These are phyloP conservation scores for Drosophila seguyi DNA, from an alignment of 1,140 invertebrate species.

Conservation along the genomic window DNA sequence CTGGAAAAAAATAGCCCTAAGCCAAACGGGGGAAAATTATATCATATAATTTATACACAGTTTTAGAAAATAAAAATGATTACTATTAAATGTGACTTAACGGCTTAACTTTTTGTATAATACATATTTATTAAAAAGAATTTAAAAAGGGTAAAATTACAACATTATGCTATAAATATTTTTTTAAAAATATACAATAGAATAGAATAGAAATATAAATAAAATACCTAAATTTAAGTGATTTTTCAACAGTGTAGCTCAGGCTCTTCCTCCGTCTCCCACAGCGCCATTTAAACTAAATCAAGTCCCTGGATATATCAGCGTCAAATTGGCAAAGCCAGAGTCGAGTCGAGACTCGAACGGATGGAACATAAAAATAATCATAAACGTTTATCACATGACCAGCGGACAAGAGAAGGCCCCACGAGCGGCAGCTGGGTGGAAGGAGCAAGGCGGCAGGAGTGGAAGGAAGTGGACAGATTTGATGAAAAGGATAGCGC, in stretches of 20 bases:
- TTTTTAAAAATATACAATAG: too few relatives aligned
- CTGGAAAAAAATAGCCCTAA: neutral
- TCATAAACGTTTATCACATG: constrained; percentile 81
- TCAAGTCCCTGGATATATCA: constrained; percentile 71
- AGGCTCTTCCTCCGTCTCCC: constrained; percentile 8
- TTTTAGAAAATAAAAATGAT: too few relatives aligned
- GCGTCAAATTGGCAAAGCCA: constrained; percentile 71
- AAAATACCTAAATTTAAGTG: too few relatives aligned
- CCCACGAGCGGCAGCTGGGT: constrained; percentile 1
- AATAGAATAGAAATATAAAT: too few relatives aligned
- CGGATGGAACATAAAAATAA: constrained; percentile 74
- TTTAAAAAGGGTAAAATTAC: too few relatives aligned
- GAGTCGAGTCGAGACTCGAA: constrained; percentile 50
- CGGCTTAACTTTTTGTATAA: too few relatives aligned
- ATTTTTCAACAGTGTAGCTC: neutral
- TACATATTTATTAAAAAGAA: too few relatives aligned
- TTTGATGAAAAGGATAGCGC: constrained; percentile 75
- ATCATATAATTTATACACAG: too few relatives aligned
- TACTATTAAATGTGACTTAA: too few relatives aligned
- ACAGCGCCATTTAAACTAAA: constrained; percentile 77
- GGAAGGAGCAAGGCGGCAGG: neutral
- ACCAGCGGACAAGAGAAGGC: constrained; percentile 45
- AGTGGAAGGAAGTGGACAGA: constrained; percentile 4
- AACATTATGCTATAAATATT: too few relatives aligned
- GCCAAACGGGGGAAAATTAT: neutral